Conservation (phyloP, 2,113 vertebrate species). For the Apodemus sylvaticus region DNA sequence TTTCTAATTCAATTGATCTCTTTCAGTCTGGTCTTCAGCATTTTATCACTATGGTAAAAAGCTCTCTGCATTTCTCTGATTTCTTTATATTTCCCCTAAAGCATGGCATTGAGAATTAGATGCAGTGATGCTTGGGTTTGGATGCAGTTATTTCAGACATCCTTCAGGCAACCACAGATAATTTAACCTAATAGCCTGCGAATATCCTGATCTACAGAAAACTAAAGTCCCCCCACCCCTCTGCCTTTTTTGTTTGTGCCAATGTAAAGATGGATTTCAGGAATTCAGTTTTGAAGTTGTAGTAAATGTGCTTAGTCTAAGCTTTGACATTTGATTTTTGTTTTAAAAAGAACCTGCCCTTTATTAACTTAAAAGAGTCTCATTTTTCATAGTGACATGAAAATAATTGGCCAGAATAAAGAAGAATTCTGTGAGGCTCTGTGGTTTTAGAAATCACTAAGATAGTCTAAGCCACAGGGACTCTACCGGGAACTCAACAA, state of each 20-base stretch:
- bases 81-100: constrained; percentile 64
- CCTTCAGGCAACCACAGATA: constrained; percentile 54
- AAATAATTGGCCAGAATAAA: neutral
- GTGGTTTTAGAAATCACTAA: constrained; percentile 20
- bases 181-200: constrained; percentile 64
- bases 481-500: neutral
- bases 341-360: neutral
- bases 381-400: constrained; percentile 1
- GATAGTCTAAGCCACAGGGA: neutral
- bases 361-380: constrained; percentile 12
- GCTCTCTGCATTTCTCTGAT: constrained; percentile 51
- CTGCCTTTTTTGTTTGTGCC: constrained; percentile 19
- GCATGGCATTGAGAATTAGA: constrained; percentile 63
- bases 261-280: constrained; percentile 48
- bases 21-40: neutral
- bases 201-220: constrained; percentile 58
- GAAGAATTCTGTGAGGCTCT: neutral
- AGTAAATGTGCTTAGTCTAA: constrained; percentile 2
- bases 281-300: neutral
- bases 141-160: constrained; percentile 20
- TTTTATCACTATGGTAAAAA: constrained; percentile 48
- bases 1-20: constrained; percentile 50
- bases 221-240: constrained; percentile 13
- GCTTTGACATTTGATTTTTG: constrained; percentile 31
- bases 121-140: constrained; percentile 28